Evolutionary conservation across 1,140 invertebrate species (phyloP).

Genomic region (Drosophila bocqueti): DNA sequence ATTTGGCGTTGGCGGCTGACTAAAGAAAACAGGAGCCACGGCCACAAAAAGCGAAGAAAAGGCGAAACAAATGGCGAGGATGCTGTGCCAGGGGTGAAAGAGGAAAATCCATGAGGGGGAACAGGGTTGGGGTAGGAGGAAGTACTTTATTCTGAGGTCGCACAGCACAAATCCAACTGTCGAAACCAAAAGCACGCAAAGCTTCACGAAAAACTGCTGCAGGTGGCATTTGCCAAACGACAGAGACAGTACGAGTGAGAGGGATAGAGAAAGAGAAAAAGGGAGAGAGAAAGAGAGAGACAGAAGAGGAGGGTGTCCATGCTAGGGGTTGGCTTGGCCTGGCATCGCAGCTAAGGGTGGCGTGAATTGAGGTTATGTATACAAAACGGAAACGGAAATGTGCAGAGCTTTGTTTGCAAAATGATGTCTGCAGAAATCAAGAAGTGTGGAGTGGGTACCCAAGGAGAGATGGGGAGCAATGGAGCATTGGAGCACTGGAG

Average conservation of each 20-base stretch:
- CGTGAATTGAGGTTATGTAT: conserved; percentile 82
- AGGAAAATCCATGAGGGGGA: background rate
- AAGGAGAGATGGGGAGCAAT: background rate
- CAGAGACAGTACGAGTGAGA: conserved; percentile 12
- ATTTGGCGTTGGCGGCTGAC: conserved; percentile 75
- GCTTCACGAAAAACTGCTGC: conserved; percentile 64
- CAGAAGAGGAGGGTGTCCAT: background rate
- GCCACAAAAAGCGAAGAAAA: conserved; percentile 35
- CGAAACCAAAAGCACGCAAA: conserved; percentile 81
- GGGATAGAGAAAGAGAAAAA: background rate
- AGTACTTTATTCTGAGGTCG: conserved; percentile 70
- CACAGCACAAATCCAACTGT: conserved; percentile 77
- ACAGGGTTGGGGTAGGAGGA: background rate
- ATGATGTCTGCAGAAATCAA: conserved; percentile 58
- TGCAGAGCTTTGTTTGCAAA: conserved; percentile 78
- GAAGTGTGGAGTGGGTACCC: conserved; percentile 5
- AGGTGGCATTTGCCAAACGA: conserved; percentile 66
- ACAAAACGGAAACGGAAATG: conserved; percentile 82
- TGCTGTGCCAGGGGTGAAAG: conserved; percentile 40
- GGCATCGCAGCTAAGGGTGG: conserved; percentile 46
- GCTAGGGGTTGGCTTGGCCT: conserved; percentile 12
- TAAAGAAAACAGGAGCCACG: conserved; percentile 67
- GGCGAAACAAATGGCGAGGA: conserved; percentile 71
- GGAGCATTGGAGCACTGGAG: background rate
- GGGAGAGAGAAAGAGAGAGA: background rate